phyloP scores from a whole-genome alignment of 2,888 invertebrate genomes.

The Pomacea canaliculata region DNA sequence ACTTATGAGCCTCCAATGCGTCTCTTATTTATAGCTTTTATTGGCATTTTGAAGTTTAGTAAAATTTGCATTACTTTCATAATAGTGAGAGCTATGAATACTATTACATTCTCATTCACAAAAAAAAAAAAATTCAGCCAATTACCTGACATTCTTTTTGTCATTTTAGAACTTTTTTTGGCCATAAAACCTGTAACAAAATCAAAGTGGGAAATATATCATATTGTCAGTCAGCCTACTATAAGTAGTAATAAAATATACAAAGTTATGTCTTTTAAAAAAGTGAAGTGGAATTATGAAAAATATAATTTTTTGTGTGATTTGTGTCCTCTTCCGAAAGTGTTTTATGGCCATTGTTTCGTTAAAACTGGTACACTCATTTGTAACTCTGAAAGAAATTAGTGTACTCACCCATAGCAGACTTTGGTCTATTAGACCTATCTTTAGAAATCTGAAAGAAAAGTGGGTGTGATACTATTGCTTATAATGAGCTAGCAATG shows the following conservation, averaged over 20 bases:
- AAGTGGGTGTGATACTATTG: not conserved
- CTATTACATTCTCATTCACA: too few species aligned
- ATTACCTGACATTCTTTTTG: slow-evolving; percentile 12
- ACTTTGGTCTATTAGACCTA: slow-evolving; percentile 19
- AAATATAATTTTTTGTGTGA: not conserved
- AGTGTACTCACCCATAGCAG: slow-evolving; percentile 12
- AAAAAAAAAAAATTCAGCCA: not conserved
- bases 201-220: not conserved
- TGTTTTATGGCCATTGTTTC: too few species aligned
- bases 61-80: too few species aligned
- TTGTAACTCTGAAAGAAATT: not conserved
- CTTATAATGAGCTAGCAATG: too few species aligned
- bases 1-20: too few species aligned
- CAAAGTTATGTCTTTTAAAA: not conserved
- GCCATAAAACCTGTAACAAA: not conserved
- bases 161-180: not conserved
- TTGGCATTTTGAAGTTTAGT: too few species aligned
- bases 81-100: too few species aligned
- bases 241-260: slow-evolving; percentile 1
- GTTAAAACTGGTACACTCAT: too few species aligned
- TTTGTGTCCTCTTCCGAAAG: too few species aligned
- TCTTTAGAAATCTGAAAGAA: slow-evolving; percentile 35
- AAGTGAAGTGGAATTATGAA: not conserved
- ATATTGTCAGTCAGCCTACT: not conserved
- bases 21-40: too few species aligned